Percentiles rank a stretch among this genome's conserved stretches.
Conservation (phyloP, 2,888 invertebrate species). For the Buathra laborator region DNA sequence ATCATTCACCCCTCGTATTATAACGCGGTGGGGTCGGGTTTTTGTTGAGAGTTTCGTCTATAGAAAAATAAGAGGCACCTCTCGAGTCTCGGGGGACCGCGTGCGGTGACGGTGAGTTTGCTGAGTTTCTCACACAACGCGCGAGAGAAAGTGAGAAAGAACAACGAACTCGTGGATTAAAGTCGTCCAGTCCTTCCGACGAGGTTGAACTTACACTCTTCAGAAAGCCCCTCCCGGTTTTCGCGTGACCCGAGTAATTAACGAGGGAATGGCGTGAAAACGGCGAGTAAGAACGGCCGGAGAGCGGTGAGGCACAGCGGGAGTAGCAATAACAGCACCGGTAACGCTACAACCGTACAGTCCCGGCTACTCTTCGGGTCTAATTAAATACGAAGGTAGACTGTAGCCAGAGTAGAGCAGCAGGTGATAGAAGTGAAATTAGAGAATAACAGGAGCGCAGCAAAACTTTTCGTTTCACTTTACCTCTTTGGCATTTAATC, state of each 20-base stretch:
- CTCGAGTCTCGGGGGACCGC: slow-evolving; percentile 6
- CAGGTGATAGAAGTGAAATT: slow-evolving; percentile 36
- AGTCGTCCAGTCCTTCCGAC: slow-evolving; percentile 50
- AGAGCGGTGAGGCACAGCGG: slow-evolving; percentile 2
- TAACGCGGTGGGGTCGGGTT: neutral
- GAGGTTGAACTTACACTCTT: slow-evolving; percentile 24
- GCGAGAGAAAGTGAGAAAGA: neutral
- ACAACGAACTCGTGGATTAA: slow-evolving; percentile 36
- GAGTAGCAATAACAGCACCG: slow-evolving; percentile 42
- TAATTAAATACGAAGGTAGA: slow-evolving; percentile 43
- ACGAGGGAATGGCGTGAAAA: slow-evolving; percentile 71
- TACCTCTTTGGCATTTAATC: slow-evolving; percentile 7
- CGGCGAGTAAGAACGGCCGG: slow-evolving; percentile 48
- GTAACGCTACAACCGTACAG: slow-evolving; percentile 34
- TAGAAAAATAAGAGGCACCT: slow-evolving; percentile 6
- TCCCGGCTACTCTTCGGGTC: slow-evolving; percentile 13
- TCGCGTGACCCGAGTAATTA: slow-evolving; percentile 72
- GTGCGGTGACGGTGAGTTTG: slow-evolving; percentile 16
- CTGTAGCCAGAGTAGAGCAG: slow-evolving; percentile 1
- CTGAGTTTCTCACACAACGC: slow-evolving; percentile 5
- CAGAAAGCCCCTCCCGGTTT: slow-evolving; percentile 40
- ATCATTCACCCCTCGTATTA: slow-evolving; percentile 11
- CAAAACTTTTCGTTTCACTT: slow-evolving; percentile 23
- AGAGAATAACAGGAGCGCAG: slow-evolving; percentile 16
- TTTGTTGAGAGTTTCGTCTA: neutral